phyloP scores from a whole-genome alignment of 2,888 invertebrate genomes.

The Dendrolimus pini region DNA sequence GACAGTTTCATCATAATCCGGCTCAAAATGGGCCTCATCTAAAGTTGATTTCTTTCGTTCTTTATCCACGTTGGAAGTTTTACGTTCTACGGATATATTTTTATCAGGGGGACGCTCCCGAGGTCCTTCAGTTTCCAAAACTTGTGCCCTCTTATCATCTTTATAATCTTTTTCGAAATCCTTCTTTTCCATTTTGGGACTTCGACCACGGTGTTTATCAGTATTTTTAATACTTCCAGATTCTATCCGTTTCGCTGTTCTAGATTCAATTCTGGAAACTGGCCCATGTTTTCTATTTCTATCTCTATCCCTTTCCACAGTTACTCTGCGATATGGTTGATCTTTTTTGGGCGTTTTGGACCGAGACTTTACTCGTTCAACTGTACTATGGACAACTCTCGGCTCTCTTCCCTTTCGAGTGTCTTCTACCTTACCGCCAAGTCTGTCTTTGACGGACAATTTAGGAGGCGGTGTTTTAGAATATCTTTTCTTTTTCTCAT shows the following conservation, averaged over 20 bases:
- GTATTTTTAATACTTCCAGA: slow-evolving; percentile 34
- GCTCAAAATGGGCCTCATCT: slow-evolving; percentile 85
- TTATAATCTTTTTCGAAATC: slow-evolving; percentile 36
- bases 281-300: slow-evolving; percentile 52
- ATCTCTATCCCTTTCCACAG: slow-evolving; percentile 63
- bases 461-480: slow-evolving; percentile 78
- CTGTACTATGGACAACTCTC: slow-evolving; percentile 70
- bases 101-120: slow-evolving; percentile 29
- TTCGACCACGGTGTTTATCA: slow-evolving; percentile 36
- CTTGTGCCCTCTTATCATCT: slow-evolving; percentile 34
- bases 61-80: slow-evolving; percentile 38
- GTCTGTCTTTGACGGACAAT: slow-evolving; percentile 85
- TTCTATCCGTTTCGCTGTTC: slow-evolving; percentile 39
- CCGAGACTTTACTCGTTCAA: slow-evolving; percentile 72
- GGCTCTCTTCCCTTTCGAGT: slow-evolving; percentile 70
- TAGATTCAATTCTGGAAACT: slow-evolving; percentile 32
- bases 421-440: slow-evolving; percentile 86
- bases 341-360: slow-evolving; percentile 71
- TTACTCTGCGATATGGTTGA: slow-evolving; percentile 65
- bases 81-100: slow-evolving; percentile 25
- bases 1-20: slow-evolving; percentile 81
- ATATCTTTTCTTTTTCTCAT: slow-evolving; percentile 57
- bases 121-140: slow-evolving; percentile 9
- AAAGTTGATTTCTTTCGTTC: slow-evolving; percentile 81
- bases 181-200: slow-evolving; percentile 37